Conservation (phyloP, 1,140 invertebrate genomes). For the Epicauta chinensis region DNA sequence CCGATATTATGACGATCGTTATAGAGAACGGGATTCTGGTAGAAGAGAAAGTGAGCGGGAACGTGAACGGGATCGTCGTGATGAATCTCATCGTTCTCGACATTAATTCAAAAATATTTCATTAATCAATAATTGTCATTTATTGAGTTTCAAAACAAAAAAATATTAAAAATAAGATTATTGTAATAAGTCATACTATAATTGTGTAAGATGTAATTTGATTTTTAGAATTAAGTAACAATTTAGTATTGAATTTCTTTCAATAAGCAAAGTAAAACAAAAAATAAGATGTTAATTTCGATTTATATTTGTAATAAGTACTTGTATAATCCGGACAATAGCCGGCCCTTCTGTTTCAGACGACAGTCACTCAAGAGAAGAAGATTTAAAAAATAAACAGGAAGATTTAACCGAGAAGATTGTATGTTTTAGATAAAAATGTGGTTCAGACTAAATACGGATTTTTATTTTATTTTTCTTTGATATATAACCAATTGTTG, state of each 20-base stretch:
- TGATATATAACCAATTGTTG: conserved; percentile 1
- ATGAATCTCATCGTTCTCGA: conserved; percentile 64
- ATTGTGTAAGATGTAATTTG: conserved; percentile 10
- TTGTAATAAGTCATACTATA: background rate
- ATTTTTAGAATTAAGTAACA: conserved; percentile 13
- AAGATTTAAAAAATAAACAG: conserved; percentile 16
- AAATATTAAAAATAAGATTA: background rate
- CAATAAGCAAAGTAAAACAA: conserved; percentile 2
- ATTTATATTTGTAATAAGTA: conserved; percentile 8
- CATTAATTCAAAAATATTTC: conserved; percentile 46
- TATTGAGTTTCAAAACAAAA: background rate
- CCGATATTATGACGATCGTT: conserved; percentile 76
- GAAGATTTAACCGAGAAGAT: conserved; percentile 19
- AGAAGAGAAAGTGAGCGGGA: conserved; percentile 59
- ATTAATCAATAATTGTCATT: background rate
- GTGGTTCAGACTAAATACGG: conserved; percentile 18
- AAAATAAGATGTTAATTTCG: conserved; percentile 9
- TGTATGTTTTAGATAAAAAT: conserved; percentile 24
- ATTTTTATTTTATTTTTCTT: conserved; percentile 19
- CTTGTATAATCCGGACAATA: too few relatives aligned
- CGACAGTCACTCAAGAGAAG: conserved; percentile 4
- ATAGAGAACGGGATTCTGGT: conserved; percentile 60
- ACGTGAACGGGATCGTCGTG: conserved; percentile 59
- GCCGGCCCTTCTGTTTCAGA: conserved; percentile 12
- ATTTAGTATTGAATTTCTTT: conserved; percentile 8